A percentile compares a stretch with the other conserved stretches of the same genome.
Conservation (phyloP, 2,888 invertebrate species). For the Dorcus hopei region DNA sequence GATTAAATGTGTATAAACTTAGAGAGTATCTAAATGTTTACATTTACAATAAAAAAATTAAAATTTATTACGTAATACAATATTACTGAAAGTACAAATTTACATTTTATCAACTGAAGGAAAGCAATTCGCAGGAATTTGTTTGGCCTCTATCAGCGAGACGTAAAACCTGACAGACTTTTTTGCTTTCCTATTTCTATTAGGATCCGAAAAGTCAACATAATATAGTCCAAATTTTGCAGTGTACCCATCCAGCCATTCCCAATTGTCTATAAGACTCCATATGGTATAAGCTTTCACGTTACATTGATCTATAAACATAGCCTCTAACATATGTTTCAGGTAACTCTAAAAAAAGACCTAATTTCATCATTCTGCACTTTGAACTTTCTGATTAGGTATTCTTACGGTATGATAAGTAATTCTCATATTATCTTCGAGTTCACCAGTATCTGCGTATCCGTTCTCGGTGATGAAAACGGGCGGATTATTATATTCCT, state of each 20-base stretch:
- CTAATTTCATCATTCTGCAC: neutral
- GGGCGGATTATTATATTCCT: slow-evolving; percentile 50
- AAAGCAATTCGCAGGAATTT: slow-evolving; percentile 10
- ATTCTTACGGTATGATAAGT: slow-evolving; percentile 39
- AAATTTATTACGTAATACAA: no score
- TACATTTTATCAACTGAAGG: no score
- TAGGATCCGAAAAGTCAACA: slow-evolving; percentile 61
- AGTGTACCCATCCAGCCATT: slow-evolving; percentile 74
- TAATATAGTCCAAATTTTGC: slow-evolving; percentile 66
- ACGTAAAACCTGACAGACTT: slow-evolving; percentile 59
- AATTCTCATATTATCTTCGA: slow-evolving; percentile 52
- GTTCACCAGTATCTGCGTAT: slow-evolving; percentile 51
- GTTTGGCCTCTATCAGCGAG: slow-evolving; percentile 50
- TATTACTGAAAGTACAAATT: no score
- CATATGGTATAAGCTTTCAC: slow-evolving; percentile 70
- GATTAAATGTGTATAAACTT: no score
- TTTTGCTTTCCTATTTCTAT: slow-evolving; percentile 61
- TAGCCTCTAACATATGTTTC: slow-evolving; percentile 49
- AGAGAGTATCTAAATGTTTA: no score
- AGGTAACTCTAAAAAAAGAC: slow-evolving; percentile 43
- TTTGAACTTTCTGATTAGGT: neutral
- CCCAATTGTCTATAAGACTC: slow-evolving; percentile 79
- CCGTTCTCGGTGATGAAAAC: slow-evolving; percentile 62
- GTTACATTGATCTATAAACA: slow-evolving; percentile 56
- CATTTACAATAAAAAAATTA: no score